A percentile compares a stretch with the other conserved stretches of the same genome.
phyloP scores from a whole-genome alignment of 1,140 invertebrate genomes.

The Babylonia areolata region DNA sequence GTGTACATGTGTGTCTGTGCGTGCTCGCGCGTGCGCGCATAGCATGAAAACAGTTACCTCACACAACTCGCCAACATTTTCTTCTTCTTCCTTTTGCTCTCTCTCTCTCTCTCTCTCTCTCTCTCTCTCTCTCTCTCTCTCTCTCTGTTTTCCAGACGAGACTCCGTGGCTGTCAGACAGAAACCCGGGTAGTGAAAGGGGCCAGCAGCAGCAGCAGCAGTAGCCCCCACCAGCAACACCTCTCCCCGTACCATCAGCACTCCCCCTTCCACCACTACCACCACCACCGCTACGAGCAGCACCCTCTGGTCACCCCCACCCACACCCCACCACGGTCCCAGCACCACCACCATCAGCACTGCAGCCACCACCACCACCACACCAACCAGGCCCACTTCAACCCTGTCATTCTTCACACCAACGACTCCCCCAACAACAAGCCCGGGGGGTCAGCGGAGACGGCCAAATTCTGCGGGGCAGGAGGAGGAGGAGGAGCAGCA shows the following conservation, averaged over 20 bases:
- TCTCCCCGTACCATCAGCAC: not conserved
- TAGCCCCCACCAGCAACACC: not conserved
- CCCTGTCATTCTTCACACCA: not conserved
- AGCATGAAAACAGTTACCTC: too few relatives aligned
- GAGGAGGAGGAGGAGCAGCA: not conserved
- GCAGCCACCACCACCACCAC: too few relatives aligned
- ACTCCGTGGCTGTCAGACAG: constrained; percentile 36
- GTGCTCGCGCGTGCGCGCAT: not conserved
- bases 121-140: not conserved
- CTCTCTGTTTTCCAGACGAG: constrained; percentile 29
- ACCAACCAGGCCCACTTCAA: constrained; percentile 10
- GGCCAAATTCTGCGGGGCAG: constrained; percentile 7
- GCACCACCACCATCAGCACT: not conserved
- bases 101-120: not conserved
- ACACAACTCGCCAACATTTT: too few relatives aligned
- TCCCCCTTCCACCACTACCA: not conserved
- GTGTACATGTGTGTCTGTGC: not conserved
- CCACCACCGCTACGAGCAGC: constrained; percentile 16
- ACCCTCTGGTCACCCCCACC: constrained; percentile 35
- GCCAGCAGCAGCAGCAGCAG: constrained; percentile 5
- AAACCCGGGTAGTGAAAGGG: constrained; percentile 21
- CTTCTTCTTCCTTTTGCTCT: not conserved
- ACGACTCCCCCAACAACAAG: not conserved
- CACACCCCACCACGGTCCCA: too few relatives aligned
- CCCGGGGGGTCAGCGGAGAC: not conserved